A percentile compares a stretch with the other conserved stretches of the same genome.
Conservation (phyloP, 1,140 invertebrate species). For the Mycetomoellerius zeteki region DNA sequence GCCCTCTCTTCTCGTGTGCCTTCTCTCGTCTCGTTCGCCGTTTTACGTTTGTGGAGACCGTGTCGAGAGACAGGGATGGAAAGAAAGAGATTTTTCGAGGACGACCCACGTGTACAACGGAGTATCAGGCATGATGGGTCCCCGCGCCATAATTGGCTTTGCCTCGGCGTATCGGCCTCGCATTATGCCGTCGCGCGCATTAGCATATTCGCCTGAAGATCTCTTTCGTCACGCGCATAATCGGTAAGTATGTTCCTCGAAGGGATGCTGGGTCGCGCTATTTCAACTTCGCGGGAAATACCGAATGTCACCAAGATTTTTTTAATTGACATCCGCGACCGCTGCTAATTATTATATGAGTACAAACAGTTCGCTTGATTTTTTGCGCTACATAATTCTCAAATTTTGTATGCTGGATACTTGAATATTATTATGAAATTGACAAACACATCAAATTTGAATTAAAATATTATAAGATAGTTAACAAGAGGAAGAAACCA, state of each 20-base stretch:
- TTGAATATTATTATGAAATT: background rate
- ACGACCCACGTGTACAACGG: conserved; percentile 57
- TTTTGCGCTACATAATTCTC: background rate
- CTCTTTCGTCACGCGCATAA: conserved; percentile 86
- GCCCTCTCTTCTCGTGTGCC: conserved; percentile 33
- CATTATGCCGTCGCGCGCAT: conserved; percentile 80
- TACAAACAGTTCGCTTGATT: background rate
- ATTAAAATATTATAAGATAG: background rate
- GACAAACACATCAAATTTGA: background rate
- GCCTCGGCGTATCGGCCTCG: conserved; percentile 78
- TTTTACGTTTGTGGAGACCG: conserved; percentile 61
- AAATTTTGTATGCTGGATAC: background rate
- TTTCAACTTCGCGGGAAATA: conserved; percentile 6
- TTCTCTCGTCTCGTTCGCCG: conserved; percentile 51
- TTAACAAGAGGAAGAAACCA: background rate
- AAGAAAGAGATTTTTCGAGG: conserved; percentile 32
- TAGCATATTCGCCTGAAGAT: conserved; percentile 84
- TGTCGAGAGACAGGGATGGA: conserved; percentile 51
- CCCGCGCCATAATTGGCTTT: conserved; percentile 86
- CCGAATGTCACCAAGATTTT: background rate
- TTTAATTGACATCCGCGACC: background rate
- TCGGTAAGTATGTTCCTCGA: conserved; percentile 63
- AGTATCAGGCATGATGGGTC: conserved; percentile 63
- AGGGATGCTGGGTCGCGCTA: background rate
- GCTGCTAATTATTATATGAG: background rate